Percentiles rank a stretch among this genome's conserved stretches.
Evolutionary conservation across 2,113 vertebrate species (phyloP).

Genomic region (Cavia aperea): DNA sequence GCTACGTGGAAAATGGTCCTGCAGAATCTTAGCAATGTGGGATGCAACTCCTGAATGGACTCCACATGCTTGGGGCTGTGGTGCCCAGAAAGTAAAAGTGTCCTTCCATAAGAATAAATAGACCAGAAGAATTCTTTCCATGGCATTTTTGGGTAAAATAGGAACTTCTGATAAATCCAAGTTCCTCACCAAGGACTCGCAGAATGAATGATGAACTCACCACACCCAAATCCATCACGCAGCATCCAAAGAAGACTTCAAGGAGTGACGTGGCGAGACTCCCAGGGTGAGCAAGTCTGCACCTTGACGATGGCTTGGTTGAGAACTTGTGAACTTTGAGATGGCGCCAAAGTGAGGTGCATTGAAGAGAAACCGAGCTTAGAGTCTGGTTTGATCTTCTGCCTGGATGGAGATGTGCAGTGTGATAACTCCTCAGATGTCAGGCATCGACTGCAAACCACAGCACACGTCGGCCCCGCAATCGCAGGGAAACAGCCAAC

Average conservation of each 20-base stretch:
- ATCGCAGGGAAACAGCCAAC: background rate
- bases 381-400: background rate
- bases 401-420: background rate
- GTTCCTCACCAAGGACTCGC: background rate
- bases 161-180: background rate
- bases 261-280: background rate
- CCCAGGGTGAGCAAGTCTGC: background rate
- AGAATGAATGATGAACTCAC: background rate
- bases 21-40: fast-evolving
- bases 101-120: background rate
- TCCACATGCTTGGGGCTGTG: background rate
- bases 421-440: background rate
- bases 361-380: background rate
- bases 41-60: background rate
- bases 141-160: background rate
- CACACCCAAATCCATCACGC: background rate
- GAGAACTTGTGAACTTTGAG: background rate
- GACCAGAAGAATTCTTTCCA: background rate
- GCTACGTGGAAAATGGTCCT: background rate
- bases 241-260: background rate
- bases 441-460: background rate
- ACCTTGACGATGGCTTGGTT: background rate
- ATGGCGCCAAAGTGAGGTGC: background rate
- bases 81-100: background rate
- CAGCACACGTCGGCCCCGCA: background rate